Evolutionary conservation across 2,797 vertebrate genomes (phyloP).

Genomic region (Anabas testudineus): DNA sequence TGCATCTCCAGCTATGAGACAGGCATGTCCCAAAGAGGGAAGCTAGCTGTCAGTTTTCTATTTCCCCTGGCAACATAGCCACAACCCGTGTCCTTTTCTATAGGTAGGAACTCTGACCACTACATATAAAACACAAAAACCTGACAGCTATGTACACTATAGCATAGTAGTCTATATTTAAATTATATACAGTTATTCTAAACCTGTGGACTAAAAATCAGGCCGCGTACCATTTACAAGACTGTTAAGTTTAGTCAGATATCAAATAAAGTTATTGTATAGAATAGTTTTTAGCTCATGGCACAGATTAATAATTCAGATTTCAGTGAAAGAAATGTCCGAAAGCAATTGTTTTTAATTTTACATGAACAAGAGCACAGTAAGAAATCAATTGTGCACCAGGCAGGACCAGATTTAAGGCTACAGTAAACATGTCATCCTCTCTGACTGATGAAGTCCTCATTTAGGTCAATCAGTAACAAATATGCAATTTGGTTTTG

Average conservation of each 20-base stretch:
- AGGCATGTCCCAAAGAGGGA: slow-evolving; percentile 18
- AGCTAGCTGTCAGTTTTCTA: slow-evolving; percentile 20
- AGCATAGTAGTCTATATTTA: too few species aligned
- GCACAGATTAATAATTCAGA: too few species aligned
- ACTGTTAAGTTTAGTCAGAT: too few species aligned
- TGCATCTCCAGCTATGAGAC: not conserved
- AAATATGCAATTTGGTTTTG: not conserved
- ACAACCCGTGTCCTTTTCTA: not conserved
- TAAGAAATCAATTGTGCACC: not conserved
- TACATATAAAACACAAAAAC: not conserved
- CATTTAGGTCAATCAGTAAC: not conserved
- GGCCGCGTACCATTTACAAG: not conserved
- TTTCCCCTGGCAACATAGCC: slow-evolving; percentile 6
- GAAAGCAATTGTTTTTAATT: too few species aligned
- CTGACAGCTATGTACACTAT: too few species aligned
- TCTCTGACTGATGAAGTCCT: slow-evolving; percentile 7
- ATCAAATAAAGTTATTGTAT: too few species aligned
- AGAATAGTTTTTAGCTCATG: too few species aligned
- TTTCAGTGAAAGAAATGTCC: too few species aligned
- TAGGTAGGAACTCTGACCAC: slow-evolving; percentile 20
- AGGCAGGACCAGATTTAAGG: not conserved
- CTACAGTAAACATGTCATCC: not conserved
- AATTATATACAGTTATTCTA: too few species aligned
- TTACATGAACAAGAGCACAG: not conserved
- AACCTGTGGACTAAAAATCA: too few species aligned